Evolutionary conservation across 2,797 vertebrate species (phyloP).

Genomic region (Capromys pilorides): DNA sequence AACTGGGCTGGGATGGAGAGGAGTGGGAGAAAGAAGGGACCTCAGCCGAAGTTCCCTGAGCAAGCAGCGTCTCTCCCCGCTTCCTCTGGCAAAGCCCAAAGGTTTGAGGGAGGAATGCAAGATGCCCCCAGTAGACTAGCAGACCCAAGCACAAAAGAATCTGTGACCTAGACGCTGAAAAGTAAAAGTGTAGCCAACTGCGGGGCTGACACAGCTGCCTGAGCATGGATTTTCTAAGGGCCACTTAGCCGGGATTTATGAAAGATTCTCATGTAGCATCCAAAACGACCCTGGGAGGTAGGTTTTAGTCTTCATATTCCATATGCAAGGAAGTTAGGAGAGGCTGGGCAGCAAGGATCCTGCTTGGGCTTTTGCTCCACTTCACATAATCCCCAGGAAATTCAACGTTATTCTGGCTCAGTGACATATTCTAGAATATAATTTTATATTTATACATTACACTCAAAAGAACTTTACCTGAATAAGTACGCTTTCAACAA

Average conservation of each 20-base stretch:
- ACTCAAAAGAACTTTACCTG: slow-evolving; percentile 86
- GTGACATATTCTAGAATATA: slow-evolving; percentile 23
- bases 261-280: background rate
- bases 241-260: background rate
- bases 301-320: background rate
- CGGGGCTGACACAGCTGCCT: background rate
- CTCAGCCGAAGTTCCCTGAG: background rate
- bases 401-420: slow-evolving; percentile 7
- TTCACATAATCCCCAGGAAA: background rate
- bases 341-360: background rate
- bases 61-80: background rate
- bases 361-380: background rate
- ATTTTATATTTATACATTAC: slow-evolving; percentile 12
- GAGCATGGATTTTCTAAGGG: background rate
- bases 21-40: background rate
- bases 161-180: background rate
- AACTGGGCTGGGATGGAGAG: background rate
- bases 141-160: background rate
- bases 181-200: background rate
- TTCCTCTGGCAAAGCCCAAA: background rate
- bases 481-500: slow-evolving; percentile 92
- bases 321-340: slow-evolving; percentile 33
- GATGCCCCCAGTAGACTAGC: background rate
- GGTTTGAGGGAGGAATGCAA: background rate
- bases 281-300: background rate